Conservation (phyloP, 1,140 invertebrate species). For the Gryllus bimaculatus region DNA sequence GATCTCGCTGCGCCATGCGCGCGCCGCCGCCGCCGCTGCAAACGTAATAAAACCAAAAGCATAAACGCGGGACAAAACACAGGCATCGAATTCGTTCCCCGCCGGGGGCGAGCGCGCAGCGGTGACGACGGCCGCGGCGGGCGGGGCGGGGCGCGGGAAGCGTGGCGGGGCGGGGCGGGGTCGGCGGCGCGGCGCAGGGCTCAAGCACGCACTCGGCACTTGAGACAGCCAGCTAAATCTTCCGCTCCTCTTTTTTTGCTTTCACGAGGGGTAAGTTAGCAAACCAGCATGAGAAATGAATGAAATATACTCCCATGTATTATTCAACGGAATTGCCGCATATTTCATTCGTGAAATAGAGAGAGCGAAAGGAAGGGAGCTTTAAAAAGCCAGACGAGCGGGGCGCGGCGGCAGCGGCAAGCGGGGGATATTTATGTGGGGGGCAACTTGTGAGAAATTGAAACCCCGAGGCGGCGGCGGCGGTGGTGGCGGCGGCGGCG, state of each 20-base stretch:
- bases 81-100: too few relatives aligned
- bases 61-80: too few relatives aligned
- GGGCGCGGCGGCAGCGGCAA: not conserved
- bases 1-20: too few relatives aligned
- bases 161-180: too few relatives aligned
- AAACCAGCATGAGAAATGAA: slow-evolving; percentile 23
- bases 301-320: slow-evolving; percentile 25
- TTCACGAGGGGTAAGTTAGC: slow-evolving; percentile 9
- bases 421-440: slow-evolving; percentile 20
- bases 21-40: too few relatives aligned
- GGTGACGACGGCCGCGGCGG: not conserved
- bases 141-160: too few relatives aligned
- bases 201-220: not conserved
- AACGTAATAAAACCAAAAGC: too few relatives aligned
- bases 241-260: not conserved
- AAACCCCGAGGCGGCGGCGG: slow-evolving; percentile 17
- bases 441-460: slow-evolving; percentile 22
- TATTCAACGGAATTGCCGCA: slow-evolving; percentile 25
- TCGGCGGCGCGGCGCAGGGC: not conserved
- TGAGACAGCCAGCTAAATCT: not conserved
- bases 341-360: slow-evolving; percentile 24
- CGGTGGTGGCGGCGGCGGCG: not conserved
- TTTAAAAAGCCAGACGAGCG: not conserved
- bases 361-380: slow-evolving; percentile 14
- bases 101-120: too few relatives aligned